These are phyloP conservation scores for Theocolax elegans DNA, from an alignment of 1,140 invertebrate species.

Conservation along the genomic window DNA sequence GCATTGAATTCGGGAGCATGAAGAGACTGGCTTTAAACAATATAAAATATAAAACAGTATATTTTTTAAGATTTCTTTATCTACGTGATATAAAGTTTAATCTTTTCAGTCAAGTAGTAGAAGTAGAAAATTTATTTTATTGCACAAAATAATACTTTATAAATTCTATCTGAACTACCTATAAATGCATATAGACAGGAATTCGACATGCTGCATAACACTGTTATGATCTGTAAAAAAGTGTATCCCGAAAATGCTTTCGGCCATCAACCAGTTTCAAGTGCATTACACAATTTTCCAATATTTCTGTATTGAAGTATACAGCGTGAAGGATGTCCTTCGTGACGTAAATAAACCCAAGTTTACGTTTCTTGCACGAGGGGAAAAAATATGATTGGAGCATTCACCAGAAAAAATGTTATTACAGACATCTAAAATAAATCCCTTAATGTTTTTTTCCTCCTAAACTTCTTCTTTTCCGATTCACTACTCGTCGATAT, in stretches of 20 bases:
- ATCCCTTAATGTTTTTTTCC: not conserved
- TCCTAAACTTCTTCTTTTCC: not conserved
- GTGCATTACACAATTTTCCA: conserved; percentile 3
- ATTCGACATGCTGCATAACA: no score
- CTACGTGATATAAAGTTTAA: no score
- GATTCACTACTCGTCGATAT: not conserved
- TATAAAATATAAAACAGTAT: no score
- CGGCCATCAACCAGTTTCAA: not conserved
- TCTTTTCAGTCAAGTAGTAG: no score
- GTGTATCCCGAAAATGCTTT: not conserved
- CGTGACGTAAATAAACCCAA: not conserved
- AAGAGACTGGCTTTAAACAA: no score
- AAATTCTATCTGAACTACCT: no score
- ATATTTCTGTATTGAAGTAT: conserved; percentile 2
- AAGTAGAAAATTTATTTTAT: no score
- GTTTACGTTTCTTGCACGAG: not conserved
- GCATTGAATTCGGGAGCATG: no score
- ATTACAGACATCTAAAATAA: not conserved
- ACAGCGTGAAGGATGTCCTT: not conserved
- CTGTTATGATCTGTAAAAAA: not conserved
- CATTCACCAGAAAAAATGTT: not conserved
- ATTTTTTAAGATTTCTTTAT: no score
- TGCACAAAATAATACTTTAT: no score
- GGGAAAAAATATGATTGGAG: not conserved
- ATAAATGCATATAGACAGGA: no score